These are phyloP conservation scores for Petrocephalus zakoni DNA, from an alignment of 2,113 vertebrate species.

Conservation along the genomic window DNA sequence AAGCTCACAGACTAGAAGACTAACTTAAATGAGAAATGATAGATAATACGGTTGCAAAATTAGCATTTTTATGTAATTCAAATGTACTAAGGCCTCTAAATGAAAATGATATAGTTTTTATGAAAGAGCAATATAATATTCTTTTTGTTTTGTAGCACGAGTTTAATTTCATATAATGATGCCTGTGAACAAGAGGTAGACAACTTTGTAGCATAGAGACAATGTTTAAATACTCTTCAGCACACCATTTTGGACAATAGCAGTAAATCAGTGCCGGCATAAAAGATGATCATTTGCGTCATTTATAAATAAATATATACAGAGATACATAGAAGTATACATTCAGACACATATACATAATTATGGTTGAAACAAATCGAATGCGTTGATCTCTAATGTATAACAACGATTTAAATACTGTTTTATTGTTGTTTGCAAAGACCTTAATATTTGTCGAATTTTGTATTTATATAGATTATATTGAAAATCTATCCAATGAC, in stretches of 20 bases:
- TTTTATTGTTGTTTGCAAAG: slow-evolving; percentile 65
- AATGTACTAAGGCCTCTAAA: slow-evolving; percentile 53
- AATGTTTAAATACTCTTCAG: slow-evolving; percentile 54
- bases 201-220: slow-evolving; percentile 64
- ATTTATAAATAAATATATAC: slow-evolving; percentile 22
- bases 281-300: slow-evolving; percentile 42
- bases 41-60: slow-evolving; percentile 24
- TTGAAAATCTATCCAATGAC: slow-evolving; percentile 70
- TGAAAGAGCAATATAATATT: slow-evolving; percentile 63
- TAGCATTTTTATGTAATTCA: slow-evolving; percentile 43
- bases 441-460: slow-evolving; percentile 60
- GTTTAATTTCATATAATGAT: slow-evolving; percentile 55
- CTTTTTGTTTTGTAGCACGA: slow-evolving; percentile 54
- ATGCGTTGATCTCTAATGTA: slow-evolving; percentile 59
- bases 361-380: slow-evolving; percentile 49
- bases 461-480: slow-evolving; percentile 80
- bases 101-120: slow-evolving; percentile 51
- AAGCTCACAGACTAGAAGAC: slow-evolving; percentile 14
- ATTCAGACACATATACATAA: slow-evolving; percentile 33
- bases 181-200: slow-evolving; percentile 56
- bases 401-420: slow-evolving; percentile 64
- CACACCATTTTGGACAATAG: slow-evolving; percentile 38
- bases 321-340: slow-evolving; percentile 41
- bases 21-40: slow-evolving; percentile 43
- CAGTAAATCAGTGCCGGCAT: slow-evolving; percentile 33